Base-by-base conservation (phyloP, 1,140 invertebrate species). In the Druon quercuslanigerum region DNA sequence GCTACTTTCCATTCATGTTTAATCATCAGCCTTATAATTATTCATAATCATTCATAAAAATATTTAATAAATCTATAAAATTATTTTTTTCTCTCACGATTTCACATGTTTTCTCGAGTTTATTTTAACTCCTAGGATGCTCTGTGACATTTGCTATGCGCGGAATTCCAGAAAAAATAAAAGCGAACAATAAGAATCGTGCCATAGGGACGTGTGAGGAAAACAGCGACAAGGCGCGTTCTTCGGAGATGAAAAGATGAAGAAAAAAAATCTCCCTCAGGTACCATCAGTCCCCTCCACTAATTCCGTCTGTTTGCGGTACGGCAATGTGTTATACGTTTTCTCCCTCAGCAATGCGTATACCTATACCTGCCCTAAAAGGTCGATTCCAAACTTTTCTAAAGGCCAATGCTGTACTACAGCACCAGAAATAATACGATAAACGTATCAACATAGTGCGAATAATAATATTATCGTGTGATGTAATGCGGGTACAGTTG, bases 231-330 rank as follows among this genome's bases (percentile, higher is more conserved):
- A 33, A 66, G 60, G 60, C 46, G 60, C 60, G 60, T 66, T 66
- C 20, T 66, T 66, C 60, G 40, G 60, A 40, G 40, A 66, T 66
- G 60, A 66, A 66, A 66, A 40, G 60, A 66, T 16, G 60, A 66
- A 66, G 60, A 66, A 66, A 56, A 56, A 56, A 66, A 66, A 66
- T 40, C 60, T 66, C 60, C 60, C 60, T 66, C 60, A 66, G 60
- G 60, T 57, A 66, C 4, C 57, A 66, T 33, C 13, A 57, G 56
- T 4, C 60, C 25, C 60, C 25, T 25, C 57, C 25, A 66, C 57
- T 66, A 66, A 66, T 66, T 25, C 60, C 13, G 25, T n/a, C 60
- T 66, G 60, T 66, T 66, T 66, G 60, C 40, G 60, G 25, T 66
- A 40, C 60, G 25, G 25, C 25, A 46, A 25, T 66, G n/a, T 66